Evolutionary conservation across 2,888 invertebrate species (phyloP).

Genomic region (Ptychoptera contaminata): DNA sequence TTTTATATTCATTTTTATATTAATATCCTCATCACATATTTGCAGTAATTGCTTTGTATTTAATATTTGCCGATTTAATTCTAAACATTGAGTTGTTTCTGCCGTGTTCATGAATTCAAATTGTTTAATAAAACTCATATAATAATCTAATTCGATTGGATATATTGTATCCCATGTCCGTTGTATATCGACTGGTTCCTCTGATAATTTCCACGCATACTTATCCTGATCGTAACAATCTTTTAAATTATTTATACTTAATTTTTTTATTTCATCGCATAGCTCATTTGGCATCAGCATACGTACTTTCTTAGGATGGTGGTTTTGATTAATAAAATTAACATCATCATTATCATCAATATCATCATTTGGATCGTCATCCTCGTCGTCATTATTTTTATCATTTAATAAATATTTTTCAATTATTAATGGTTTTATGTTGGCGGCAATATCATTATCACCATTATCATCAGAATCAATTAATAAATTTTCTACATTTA

Average conservation of each 20-base stretch:
- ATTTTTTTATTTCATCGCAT: constrained; percentile 8
- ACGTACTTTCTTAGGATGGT: no score
- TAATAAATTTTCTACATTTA: constrained; percentile 16
- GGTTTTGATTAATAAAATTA: no score
- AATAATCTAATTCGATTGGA: constrained; percentile 53
- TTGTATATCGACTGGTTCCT: constrained; percentile 54
- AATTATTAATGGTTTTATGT: constrained; percentile 17
- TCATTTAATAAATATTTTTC: no score
- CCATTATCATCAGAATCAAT: no score
- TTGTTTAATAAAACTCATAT: constrained; percentile 40
- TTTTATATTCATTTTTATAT: background rate
- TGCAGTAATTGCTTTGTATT: constrained; percentile 13
- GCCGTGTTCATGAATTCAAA: background rate
- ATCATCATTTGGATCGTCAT: background rate
- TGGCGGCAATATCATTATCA: no score
- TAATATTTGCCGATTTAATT: constrained; percentile 17
- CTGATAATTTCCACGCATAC: constrained; percentile 19
- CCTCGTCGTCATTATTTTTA: constrained; percentile 9
- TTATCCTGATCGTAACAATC: constrained; percentile 4
- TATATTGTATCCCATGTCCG: constrained; percentile 39
- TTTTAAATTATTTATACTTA: constrained; percentile 12
- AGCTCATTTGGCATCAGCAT: no score
- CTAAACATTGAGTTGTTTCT: background rate
- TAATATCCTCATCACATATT: background rate
- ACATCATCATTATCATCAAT: no score